phyloP scores from a whole-genome alignment of 2,797 vertebrate genomes.

The Eupleurogrammus muticus region DNA sequence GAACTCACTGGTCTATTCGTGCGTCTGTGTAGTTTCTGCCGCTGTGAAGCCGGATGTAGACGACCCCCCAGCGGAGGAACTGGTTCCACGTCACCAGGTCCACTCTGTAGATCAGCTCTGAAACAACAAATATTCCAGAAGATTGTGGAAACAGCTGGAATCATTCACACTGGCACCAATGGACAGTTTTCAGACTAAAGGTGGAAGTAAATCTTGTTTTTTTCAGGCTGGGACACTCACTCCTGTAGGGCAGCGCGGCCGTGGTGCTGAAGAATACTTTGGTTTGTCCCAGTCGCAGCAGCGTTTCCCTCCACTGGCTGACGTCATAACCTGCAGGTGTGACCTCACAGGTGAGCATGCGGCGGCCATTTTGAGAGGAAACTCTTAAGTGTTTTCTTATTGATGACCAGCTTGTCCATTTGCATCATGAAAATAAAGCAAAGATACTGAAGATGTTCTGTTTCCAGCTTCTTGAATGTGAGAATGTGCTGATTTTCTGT shows the following conservation, averaged over 20 bases:
- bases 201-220: too few relatives aligned
- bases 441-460: too few relatives aligned
- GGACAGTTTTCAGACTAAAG: too few relatives aligned
- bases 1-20: constrained; percentile 83
- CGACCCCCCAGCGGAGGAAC: constrained; percentile 85
- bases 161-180: too few relatives aligned
- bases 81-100: constrained; percentile 88
- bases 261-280: constrained; percentile 85
- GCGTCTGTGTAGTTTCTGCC: constrained; percentile 76
- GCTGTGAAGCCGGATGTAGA: constrained; percentile 81
- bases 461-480: too few relatives aligned
- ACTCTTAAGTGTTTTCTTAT: too few relatives aligned
- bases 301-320: constrained; percentile 79
- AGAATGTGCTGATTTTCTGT: too few relatives aligned
- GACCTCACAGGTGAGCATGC: background rate
- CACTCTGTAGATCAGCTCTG: constrained; percentile 84
- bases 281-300: constrained; percentile 80
- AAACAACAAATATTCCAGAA: constrained; percentile 43
- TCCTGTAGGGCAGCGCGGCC: constrained; percentile 78
- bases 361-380: background rate
- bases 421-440: too few relatives aligned
- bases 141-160: background rate
- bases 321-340: constrained; percentile 80
- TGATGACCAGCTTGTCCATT: too few relatives aligned
- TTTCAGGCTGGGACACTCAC: constrained; percentile 76